Evolutionary conservation across 2,113 vertebrate genomes (phyloP), one percentile per base, ranked within the genome.

Genomic region (Seriola quinqueradiata): DNA sequence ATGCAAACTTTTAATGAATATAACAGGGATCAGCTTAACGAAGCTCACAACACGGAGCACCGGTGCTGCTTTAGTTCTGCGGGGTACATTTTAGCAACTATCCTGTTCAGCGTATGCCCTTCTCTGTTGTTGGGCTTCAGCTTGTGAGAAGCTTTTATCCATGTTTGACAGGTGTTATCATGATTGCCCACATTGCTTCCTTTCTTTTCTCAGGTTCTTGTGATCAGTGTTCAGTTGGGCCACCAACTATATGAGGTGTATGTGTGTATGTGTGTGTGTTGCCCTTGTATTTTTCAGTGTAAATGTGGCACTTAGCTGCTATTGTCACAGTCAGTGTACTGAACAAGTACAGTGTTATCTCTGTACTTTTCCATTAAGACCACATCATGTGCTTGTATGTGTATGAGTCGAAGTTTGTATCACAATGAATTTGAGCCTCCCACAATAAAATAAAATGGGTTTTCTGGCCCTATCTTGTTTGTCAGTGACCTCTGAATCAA

Each of bases 81-180:
- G 4, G 17, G 40, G 21, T 48, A 4, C 40, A 1, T 77, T 77
- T 69, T 38, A 28, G 32, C 65, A 38, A 4, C 19, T 36, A 6
- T 44, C 6, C 10, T 64, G 14, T 21, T 40, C 21, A 9, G 3
- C n/a, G 10, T 4, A 9, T 11, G 5, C 23, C 5, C 11, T 11
- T 46, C 38, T 8, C 11, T 55, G 14, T 28, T 4, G 2, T 0
- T 25, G 17, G 25, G 19, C 12, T 58, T 48, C 10, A 36, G 36
- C 38, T 46, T 46, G 19, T 46, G 4, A 46, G 8, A 73, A 14
- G 69, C 21, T 61, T 73, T 36, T 67, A 17, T 59, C 42, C 2
- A 4, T n/a, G 46, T 40, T 58, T 55, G 60, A 59, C 38, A 60
- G 61, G 61, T 57, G 25, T 81, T 60, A 40, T 72, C 28, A 10